Conservation (phyloP, 2,888 invertebrate species). For the Keiferia lycopersicella region DNA sequence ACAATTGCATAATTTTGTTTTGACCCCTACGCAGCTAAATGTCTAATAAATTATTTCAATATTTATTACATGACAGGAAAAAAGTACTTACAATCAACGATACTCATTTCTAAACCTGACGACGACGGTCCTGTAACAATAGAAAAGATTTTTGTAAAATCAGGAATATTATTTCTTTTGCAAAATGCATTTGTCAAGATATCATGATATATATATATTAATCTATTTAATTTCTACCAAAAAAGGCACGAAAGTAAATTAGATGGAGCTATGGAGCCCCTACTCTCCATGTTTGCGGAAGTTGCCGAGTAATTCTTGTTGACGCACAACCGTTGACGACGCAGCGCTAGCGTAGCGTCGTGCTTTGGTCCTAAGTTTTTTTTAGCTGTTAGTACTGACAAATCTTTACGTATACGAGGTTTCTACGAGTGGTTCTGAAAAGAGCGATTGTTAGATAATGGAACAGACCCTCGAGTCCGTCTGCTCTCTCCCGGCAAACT, state of each 20-base stretch:
- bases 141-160: background rate
- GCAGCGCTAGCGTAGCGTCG: no score
- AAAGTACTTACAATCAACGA: constrained; percentile 6
- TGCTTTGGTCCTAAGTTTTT: no score
- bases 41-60: background rate
- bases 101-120: constrained; percentile 8
- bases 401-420: background rate
- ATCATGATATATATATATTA: background rate
- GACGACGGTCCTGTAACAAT: background rate
- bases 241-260: no score
- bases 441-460: constrained; percentile 21
- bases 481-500: constrained; percentile 4
- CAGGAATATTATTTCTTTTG: background rate
- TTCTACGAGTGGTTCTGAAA: background rate
- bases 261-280: no score
- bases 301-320: no score
- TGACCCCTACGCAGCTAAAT: background rate
- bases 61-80: background rate
- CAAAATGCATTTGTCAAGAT: background rate
- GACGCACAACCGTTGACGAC: no score
- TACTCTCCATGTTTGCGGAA: no score
- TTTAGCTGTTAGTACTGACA: no score
- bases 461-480: constrained; percentile 16
- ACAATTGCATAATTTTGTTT: background rate
- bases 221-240: no score